phyloP scores from a whole-genome alignment of 2,888 invertebrate species.

The Chymomyza procnemis region DNA sequence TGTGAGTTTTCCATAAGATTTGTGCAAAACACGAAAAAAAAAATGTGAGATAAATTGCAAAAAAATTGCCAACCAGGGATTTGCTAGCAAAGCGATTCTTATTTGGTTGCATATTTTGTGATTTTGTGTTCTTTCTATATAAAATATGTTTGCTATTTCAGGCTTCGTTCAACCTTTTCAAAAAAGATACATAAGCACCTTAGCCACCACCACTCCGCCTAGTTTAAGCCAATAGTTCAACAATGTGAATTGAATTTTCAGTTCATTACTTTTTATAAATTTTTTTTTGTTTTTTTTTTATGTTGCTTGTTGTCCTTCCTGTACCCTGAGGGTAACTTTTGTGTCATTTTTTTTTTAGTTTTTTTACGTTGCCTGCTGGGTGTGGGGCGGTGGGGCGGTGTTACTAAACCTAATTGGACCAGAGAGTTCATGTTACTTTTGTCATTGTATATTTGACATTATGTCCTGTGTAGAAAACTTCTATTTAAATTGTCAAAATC shows the following conservation, averaged over 20 bases:
- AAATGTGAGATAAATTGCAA: slow-evolving; percentile 52
- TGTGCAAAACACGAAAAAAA: no score
- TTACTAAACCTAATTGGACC: slow-evolving; percentile 58
- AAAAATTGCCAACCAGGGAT: slow-evolving; percentile 62
- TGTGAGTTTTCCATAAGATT: not conserved
- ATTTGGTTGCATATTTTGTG: not conserved
- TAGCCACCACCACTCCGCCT: not conserved
- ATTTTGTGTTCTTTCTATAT: not conserved
- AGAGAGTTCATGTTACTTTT: slow-evolving; percentile 23
- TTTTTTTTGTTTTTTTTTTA: slow-evolving; percentile 45
- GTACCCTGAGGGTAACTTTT: not conserved
- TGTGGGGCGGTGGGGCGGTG: not conserved
- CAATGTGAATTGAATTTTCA: slow-evolving; percentile 51
- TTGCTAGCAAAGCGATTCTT: slow-evolving; percentile 19
- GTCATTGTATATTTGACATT: slow-evolving; percentile 57
- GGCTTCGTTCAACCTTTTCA: not conserved
- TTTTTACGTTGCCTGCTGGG: not conserved
- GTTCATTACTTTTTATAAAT: slow-evolving; percentile 65
- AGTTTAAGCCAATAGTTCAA: not conserved
- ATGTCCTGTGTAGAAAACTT: slow-evolving; percentile 48
- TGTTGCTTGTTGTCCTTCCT: slow-evolving; percentile 23
- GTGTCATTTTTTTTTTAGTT: not conserved
- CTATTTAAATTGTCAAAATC: slow-evolving; percentile 67
- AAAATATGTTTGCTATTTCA: slow-evolving; percentile 1
- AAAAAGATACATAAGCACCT: not conserved